Evolutionary conservation across 2,888 invertebrate genomes (phyloP).

Genomic region (Meloe dianella): DNA sequence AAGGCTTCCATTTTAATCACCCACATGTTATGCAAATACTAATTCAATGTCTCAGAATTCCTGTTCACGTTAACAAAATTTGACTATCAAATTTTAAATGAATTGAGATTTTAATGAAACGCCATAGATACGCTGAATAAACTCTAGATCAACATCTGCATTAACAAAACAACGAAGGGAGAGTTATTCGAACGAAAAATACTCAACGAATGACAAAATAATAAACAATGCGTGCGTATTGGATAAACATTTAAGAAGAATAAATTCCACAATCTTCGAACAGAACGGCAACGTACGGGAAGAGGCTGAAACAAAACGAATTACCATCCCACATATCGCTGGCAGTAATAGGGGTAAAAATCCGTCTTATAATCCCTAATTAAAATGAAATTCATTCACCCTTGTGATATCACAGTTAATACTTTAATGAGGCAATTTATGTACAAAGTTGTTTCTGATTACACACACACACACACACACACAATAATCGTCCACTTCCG

Average conservation of each 20-base stretch:
- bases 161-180: not conserved
- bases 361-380: no score
- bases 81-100: slow-evolving; percentile 5
- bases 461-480: not conserved
- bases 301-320: not conserved
- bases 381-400: no score
- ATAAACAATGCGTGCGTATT: not conserved
- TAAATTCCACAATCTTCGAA: not conserved
- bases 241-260: not conserved
- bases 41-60: not conserved
- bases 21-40: not conserved
- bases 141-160: no score
- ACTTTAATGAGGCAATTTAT: not conserved
- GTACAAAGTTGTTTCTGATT: not conserved
- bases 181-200: not conserved
- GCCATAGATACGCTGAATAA: not conserved
- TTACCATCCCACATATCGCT: not conserved
- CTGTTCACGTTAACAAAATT: not conserved
- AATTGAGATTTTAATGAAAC: not conserved
- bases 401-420: not conserved
- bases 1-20: not conserved
- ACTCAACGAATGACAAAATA: not conserved
- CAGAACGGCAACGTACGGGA: no score
- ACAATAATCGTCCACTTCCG: not conserved
- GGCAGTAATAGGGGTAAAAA: no score